Base-by-base conservation (phyloP, 2,797 vertebrate genomes). In the Philypnodon macrostomus region DNA sequence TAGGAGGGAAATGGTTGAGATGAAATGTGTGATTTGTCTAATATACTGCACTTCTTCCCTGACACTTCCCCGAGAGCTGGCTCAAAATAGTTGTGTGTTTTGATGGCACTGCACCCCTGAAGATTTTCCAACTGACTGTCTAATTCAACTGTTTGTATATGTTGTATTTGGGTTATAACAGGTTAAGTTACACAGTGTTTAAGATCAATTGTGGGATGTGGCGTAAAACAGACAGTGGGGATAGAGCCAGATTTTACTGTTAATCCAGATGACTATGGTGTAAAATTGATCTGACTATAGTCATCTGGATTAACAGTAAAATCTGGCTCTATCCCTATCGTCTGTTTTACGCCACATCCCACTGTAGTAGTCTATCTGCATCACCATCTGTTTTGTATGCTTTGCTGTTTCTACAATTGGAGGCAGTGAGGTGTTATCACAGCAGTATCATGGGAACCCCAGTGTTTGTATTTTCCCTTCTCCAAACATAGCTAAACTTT, bases 401-500 rank as follows among this genome's bases (percentile, higher is more conserved):
- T 5, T 27, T 1, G 48, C 27, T 47, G 51, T 11, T 67, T 53
- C 14, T 45, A 63, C 49, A 41, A 34, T 23, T 30, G 37, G 33
- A 54, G 48, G 40, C 51, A 33, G 41, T 47, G 31, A 47, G 45
- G 45, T 35, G 40, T n/a, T n/a, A n/a, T n/a, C n/a, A n/a, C 3
- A 7, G 18, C 55, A 49, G 44, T 48, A 33, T 45, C 57, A 56
- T 51, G 57, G 61, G 42, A 67, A 40, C 30, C 38, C 9, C 17
- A 33, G 26, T 56, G 27, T 53, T 15, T 49, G 57, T 14, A 42
- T 35, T 69, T 70, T 29, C 12, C 12, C 8, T 7, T 18, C 41
- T 26, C 27, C 40, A 61, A 37, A 66, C 54, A 40, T 26, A 77
- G 39, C 46, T 46, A 65, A 79, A 77, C 69, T 60, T 76, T 59